Evolutionary conservation across 2,113 vertebrate genomes (phyloP).

Genomic region (Balaeniceps rex): DNA sequence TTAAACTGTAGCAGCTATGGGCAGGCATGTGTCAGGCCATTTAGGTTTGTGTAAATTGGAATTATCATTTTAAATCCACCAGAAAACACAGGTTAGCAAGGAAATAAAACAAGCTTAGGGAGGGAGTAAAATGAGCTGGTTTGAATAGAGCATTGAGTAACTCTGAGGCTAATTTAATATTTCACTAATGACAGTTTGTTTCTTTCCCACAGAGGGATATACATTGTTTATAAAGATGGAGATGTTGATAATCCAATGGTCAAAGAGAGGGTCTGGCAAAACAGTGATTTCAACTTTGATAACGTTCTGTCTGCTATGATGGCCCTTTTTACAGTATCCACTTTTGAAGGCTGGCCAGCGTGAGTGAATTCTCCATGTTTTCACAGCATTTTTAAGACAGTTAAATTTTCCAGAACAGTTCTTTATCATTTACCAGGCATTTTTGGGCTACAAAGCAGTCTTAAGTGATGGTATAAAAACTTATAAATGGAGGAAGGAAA

Average conservation of each 20-base stretch:
- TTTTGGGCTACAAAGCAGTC: not conserved
- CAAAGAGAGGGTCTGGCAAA: constrained; percentile 90
- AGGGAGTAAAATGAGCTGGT: not conserved
- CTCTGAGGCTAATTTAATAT: not conserved
- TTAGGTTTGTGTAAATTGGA: not conserved
- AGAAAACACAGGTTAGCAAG: not conserved
- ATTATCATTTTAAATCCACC: not conserved
- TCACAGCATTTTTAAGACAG: not conserved
- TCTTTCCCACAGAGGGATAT: constrained; percentile 82
- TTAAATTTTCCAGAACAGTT: not conserved
- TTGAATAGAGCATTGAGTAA: not conserved
- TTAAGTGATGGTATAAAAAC: not conserved
- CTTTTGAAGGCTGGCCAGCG: constrained; percentile 98
- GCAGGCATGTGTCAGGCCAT: not conserved
- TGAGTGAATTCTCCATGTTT: constrained; percentile 68
- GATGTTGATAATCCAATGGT: constrained; percentile 92
- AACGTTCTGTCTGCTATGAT: constrained; percentile 99
- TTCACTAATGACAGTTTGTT: not conserved
- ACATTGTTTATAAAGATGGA: constrained; percentile 95
- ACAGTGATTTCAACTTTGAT: constrained; percentile 98
- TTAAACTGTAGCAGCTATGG: not conserved
- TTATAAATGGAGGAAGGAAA: not conserved
- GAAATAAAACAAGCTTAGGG: not conserved
- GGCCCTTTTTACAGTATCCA: constrained; percentile 98
- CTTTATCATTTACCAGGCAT: not conserved